Evolutionary conservation across 2,113 vertebrate species (phyloP).

Genomic region (Phylloscopus whistleri): DNA sequence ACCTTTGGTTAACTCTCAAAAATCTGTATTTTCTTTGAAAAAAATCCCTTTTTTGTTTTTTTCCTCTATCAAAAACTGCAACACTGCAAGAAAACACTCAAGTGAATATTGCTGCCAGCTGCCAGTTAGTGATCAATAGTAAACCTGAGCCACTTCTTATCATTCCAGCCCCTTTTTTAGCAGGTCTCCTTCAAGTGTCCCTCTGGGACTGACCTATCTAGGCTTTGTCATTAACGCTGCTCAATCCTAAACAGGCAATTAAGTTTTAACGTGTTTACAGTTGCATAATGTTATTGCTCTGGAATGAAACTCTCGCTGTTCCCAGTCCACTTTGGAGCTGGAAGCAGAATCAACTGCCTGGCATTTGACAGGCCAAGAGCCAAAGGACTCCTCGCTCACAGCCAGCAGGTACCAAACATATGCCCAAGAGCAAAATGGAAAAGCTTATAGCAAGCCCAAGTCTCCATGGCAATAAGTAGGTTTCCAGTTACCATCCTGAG

Average conservation of each 20-base stretch:
- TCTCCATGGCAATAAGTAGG: neutral
- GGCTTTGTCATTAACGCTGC: neutral
- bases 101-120: neutral
- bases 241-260: conserved; percentile 39
- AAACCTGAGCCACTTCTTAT: neutral
- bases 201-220: neutral
- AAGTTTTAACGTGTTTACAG: conserved; percentile 23
- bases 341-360: neutral
- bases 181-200: neutral
- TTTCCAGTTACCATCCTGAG: neutral
- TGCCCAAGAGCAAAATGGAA: neutral
- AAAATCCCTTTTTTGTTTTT: accelerated
- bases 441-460: neutral
- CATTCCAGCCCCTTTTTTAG: neutral
- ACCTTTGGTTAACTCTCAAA: neutral
- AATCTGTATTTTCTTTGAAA: neutral
- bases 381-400: neutral
- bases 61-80: neutral
- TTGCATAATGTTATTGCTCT: conserved; percentile 40
- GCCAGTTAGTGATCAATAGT: neutral
- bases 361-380: neutral
- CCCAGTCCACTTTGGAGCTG: neutral
- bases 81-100: neutral
- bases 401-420: neutral
- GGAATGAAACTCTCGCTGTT: neutral